Conservation (phyloP, 2,113 vertebrate genomes). For the Isichthys henryi region DNA sequence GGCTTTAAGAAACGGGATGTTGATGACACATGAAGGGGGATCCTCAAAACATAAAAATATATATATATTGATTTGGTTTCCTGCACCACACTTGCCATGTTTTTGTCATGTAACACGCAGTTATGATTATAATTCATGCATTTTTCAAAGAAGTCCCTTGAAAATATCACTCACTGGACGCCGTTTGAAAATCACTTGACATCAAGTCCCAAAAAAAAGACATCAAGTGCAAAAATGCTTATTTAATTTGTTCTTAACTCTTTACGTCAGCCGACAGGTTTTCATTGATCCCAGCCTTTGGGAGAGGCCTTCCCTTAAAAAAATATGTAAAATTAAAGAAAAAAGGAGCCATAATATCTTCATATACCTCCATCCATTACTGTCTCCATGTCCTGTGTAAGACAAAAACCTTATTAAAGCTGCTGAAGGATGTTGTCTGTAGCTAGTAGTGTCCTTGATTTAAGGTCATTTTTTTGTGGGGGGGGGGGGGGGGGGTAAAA, state of each 20-base stretch:
- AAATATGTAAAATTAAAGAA: not conserved
- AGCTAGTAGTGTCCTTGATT: conserved; percentile 31
- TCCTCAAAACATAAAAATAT: too few relatives aligned
- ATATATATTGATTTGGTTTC: too few relatives aligned
- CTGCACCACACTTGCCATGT: too few relatives aligned
- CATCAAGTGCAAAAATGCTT: not conserved
- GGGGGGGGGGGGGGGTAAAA: conserved; percentile 13
- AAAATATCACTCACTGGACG: too few relatives aligned
- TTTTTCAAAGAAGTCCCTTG: too few relatives aligned
- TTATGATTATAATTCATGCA: too few relatives aligned
- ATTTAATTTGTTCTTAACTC: not conserved
- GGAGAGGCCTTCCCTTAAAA: not conserved
- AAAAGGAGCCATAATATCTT: not conserved
- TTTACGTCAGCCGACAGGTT: not conserved
- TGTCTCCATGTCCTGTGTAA: not conserved
- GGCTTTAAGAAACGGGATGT: not conserved
- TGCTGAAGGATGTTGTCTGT: not conserved
- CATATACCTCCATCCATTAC: not conserved
- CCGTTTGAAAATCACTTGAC: not conserved
- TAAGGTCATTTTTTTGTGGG: conserved; percentile 24
- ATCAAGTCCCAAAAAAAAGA: not conserved
- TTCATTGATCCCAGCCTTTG: not conserved
- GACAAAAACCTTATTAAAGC: conserved; percentile 4
- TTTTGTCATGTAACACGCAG: too few relatives aligned
- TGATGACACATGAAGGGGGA: not conserved